Evolutionary conservation across 2,888 invertebrate genomes (phyloP).

Genomic region (Thysanoteuthis rhombus): DNA sequence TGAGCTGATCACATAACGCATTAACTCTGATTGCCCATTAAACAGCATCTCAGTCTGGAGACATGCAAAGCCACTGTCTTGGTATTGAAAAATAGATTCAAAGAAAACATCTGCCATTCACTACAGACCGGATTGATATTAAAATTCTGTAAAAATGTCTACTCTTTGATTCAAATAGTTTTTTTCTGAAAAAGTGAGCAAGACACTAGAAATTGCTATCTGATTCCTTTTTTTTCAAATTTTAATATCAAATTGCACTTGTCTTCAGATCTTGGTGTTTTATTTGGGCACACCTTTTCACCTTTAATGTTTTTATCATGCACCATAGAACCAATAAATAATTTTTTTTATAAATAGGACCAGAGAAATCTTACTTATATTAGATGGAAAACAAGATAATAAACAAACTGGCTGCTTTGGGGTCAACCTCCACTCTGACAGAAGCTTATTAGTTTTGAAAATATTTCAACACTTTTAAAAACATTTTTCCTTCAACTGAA

Average conservation of each 20-base stretch:
- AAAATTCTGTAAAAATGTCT: neutral
- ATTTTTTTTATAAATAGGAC: too few relatives aligned
- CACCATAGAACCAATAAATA: too few relatives aligned
- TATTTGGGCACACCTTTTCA: too few relatives aligned
- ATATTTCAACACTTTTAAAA: too few relatives aligned
- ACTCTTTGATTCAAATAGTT: neutral
- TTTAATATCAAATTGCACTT: neutral
- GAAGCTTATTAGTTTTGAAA: too few relatives aligned
- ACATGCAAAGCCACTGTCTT: neutral
- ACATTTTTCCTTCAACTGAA: too few relatives aligned
- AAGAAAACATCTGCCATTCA: neutral
- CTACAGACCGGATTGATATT: neutral
- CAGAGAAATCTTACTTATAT: too few relatives aligned
- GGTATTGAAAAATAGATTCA: neutral
- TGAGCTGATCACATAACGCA: neutral
- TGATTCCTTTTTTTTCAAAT: neutral
- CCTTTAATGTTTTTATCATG: too few relatives aligned
- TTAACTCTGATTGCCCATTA: neutral
- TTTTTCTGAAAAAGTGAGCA: neutral
- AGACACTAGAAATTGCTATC: neutral
- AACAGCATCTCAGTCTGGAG: neutral
- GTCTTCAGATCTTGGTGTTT: neutral
- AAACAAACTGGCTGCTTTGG: too few relatives aligned
- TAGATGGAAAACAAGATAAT: too few relatives aligned
- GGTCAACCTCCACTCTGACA: too few relatives aligned